Base-by-base conservation (phyloP, 2,797 vertebrate species). In the Melanotaenia pygmaea region DNA sequence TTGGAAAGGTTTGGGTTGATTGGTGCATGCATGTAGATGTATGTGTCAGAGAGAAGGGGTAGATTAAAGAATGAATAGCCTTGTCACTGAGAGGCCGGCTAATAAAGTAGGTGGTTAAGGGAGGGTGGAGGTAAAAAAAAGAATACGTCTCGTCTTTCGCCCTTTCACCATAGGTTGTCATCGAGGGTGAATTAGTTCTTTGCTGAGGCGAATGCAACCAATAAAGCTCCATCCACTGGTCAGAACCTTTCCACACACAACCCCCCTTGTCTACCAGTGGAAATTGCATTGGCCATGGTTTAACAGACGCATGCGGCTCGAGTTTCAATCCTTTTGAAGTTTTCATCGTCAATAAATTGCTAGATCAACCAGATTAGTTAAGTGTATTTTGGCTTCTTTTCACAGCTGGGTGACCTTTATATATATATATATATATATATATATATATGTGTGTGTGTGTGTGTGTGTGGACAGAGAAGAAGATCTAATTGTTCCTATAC, bases 371-470 rank as follows among this genome's bases (percentile, higher is more conserved):
- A 92, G 91, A 92, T 93, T 91, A 90, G 84, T 89, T 84, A 82
- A 93, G 89, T 94, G 87, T 92, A 85, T 91, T 92, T 92, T 93
- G 90, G 86, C 86, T 89, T 84, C 87, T 89, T 91, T 89, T 89
- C 85, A 88, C 88, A 88, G 85, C 84, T 81, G 81, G 64, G 65
- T 10, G 56, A 83, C 77, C 79, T 77, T 59, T 78, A 53, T 73
- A 56, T 8, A 45, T 3, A 40, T 12, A 38, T 38, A 45, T 78
- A 53, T 73, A 56, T 8, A 45, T 3, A 40, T 12, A 38, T 38
- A 45, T 45, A 45, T 45, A 20, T 45, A 20, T 20, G 2, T 37
- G 37, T 70, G 59, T 67, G 57, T 67, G 76, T 75, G 65, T 66
- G 37, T 64, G 67, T 64, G 69, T 64, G 68, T 28, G 14, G 13